Evolutionary conservation across 2,113 vertebrate species (phyloP).

Genomic region (Elgaria multicarinata): DNA sequence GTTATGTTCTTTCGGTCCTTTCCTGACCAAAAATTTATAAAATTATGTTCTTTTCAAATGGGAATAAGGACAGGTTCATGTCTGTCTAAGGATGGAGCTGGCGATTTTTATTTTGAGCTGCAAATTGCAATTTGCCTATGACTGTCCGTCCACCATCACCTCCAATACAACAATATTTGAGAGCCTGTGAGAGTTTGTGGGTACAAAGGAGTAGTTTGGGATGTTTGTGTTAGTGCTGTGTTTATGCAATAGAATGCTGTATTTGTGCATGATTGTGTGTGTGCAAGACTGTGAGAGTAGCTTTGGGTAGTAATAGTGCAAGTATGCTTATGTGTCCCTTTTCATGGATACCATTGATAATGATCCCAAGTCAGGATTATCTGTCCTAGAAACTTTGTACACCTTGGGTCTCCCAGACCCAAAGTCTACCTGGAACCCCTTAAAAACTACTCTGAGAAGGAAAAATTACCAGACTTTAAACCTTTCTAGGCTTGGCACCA

Average conservation of each 20-base stretch:
- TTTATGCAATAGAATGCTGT: background rate
- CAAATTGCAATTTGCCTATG: background rate
- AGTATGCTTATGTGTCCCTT: background rate
- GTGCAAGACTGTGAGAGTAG: background rate
- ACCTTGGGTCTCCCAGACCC: too few species aligned
- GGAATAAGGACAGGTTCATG: background rate
- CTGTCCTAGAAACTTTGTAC: background rate
- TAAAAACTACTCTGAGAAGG: background rate
- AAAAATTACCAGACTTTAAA: background rate
- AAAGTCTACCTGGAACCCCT: background rate
- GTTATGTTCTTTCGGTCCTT: too few species aligned
- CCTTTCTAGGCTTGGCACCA: background rate
- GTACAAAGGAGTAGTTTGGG: background rate
- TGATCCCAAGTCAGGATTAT: background rate
- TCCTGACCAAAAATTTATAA: constrained; percentile 2
- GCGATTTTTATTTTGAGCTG: background rate
- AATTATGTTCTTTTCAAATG: background rate
- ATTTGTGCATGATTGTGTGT: background rate
- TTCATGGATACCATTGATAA: background rate
- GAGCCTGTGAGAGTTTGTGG: background rate
- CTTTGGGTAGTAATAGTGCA: background rate
- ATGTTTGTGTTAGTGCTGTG: background rate
- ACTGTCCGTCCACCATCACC: too few species aligned
- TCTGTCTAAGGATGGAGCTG: background rate
- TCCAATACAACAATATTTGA: background rate